Conservation (phyloP, 1,140 invertebrate genomes). For the Pinna nobilis region DNA sequence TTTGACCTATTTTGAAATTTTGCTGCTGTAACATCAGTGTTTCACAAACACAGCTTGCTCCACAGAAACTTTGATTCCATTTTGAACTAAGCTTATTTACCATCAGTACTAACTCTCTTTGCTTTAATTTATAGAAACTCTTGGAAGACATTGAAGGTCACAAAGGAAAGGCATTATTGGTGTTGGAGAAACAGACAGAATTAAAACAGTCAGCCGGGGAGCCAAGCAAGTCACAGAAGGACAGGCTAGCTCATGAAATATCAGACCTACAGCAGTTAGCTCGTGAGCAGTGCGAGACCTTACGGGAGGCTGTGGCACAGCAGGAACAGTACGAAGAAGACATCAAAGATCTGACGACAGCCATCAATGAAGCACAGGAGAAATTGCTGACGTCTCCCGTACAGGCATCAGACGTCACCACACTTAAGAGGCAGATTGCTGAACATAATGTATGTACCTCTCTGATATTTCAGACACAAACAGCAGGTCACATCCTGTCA, state of each 20-base stretch:
- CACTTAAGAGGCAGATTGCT: conserved; percentile 87
- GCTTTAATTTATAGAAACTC: conserved; percentile 57
- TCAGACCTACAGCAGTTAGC: conserved; percentile 60
- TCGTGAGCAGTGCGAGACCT: conserved; percentile 48
- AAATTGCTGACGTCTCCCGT: conserved; percentile 85
- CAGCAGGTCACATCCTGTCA: too few relatives aligned
- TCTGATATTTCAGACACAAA: too few relatives aligned
- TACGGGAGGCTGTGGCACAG: conserved; percentile 88
- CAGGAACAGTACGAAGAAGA: conserved; percentile 66
- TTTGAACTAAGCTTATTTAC: too few relatives aligned
- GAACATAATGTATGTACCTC: conserved; percentile 92
- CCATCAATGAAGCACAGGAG: conserved; percentile 92
- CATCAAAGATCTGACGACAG: conserved; percentile 72
- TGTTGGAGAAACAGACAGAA: conserved; percentile 56
- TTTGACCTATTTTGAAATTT: too few relatives aligned
- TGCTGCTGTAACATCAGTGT: too few relatives aligned
- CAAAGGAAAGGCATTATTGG: conserved; percentile 56
- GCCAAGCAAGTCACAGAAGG: conserved; percentile 37
- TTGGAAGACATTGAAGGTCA: conserved; percentile 64
- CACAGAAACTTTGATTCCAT: too few relatives aligned
- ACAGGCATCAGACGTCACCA: conserved; percentile 87
- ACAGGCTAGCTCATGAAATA: conserved; percentile 57
- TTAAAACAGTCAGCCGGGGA: conserved; percentile 42
- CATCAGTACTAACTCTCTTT: too few relatives aligned
- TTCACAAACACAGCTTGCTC: too few relatives aligned